Conservation (phyloP, 2,888 invertebrate genomes). For the Nesidiocoris tenuis region DNA sequence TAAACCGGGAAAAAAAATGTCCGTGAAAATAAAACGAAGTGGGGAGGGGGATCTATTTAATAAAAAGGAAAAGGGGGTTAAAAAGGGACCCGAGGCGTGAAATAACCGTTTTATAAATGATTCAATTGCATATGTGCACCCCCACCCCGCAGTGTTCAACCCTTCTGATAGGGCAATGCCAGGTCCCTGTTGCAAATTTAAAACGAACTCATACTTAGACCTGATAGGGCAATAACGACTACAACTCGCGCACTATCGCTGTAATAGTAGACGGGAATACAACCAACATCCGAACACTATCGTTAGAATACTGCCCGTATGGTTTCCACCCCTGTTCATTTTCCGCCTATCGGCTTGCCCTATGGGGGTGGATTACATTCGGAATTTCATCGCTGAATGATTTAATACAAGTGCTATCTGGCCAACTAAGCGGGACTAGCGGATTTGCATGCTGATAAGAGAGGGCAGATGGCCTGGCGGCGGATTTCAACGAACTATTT, state of each 20-base stretch:
- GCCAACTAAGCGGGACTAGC: not conserved
- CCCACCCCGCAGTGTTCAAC: not conserved
- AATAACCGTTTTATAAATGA: constrained; percentile 38
- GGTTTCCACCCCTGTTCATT: constrained; percentile 15
- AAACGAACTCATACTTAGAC: constrained; percentile 10
- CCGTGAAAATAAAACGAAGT: constrained; percentile 8
- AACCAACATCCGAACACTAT: not conserved
- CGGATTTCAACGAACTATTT: too few relatives aligned
- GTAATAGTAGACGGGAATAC: not conserved
- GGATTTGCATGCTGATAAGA: constrained; percentile 40
- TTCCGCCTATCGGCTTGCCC: constrained; percentile 36
- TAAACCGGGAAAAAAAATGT: not conserved
- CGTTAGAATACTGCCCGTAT: not conserved
- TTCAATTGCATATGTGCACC: constrained; percentile 40
- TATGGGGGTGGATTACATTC: constrained; percentile 34
- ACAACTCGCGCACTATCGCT: not conserved
- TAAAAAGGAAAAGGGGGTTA: constrained; percentile 13
- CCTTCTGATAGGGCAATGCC: constrained; percentile 7
- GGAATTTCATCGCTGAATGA: constrained; percentile 44
- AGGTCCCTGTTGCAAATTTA: constrained; percentile 38
- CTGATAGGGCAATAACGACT: not conserved
- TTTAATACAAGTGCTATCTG: constrained; percentile 35
- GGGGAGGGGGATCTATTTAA: constrained; percentile 20
- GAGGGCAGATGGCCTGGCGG: constrained; percentile 22
- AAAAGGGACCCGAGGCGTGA: constrained; percentile 20